Evolutionary conservation across 2,113 vertebrate species (phyloP).

Genomic region (Nanger granti): DNA sequence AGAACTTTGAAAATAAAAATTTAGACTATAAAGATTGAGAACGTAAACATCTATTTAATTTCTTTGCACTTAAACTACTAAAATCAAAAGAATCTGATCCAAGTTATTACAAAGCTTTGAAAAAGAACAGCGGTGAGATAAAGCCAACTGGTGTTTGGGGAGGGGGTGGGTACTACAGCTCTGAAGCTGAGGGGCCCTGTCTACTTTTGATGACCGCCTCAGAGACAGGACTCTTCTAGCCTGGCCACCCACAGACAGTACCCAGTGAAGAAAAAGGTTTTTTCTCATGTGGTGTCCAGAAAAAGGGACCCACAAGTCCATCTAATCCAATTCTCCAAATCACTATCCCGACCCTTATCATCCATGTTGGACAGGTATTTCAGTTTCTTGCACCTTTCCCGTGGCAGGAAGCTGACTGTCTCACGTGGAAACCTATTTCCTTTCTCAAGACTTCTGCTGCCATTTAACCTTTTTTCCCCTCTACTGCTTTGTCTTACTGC

Average conservation of each 20-base stretch:
- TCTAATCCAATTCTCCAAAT: not conserved
- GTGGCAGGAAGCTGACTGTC: not conserved
- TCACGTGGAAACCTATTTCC: not conserved
- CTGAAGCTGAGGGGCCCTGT: not conserved
- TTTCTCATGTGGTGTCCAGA: not conserved
- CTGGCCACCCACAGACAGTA: not conserved
- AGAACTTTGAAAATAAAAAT: not conserved
- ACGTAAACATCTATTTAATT: not conserved
- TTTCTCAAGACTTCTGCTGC: not conserved
- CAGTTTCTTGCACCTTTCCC: not conserved
- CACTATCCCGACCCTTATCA: not conserved
- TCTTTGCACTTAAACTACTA: not conserved
- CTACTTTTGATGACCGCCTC: not conserved
- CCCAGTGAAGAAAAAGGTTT: not conserved
- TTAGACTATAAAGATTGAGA: not conserved
- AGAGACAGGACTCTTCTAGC: not conserved
- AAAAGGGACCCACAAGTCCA: not conserved
- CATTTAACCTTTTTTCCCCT: not conserved
- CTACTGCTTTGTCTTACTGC: not conserved
- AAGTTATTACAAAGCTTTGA: not conserved
- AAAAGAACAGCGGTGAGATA: not conserved
- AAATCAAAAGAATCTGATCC: constrained; percentile 1
- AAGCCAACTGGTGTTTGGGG: not conserved
- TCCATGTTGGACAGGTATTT: not conserved
- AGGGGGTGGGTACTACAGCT: not conserved